Conservation (phyloP, 1,140 invertebrate genomes). For the Drosophila melanogaster region Release_6_plus_ISO1_MT NT_033777.3:18213001-18213500, state of each 20-base stretch:
- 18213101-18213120: slow-evolving; percentile 89
- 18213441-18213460: slow-evolving; percentile 63
- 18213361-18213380: slow-evolving; percentile 89
- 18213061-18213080: slow-evolving; percentile 94
- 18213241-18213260: slow-evolving; percentile 93
- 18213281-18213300: slow-evolving; percentile 95
- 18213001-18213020: slow-evolving; percentile 93
- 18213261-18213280: slow-evolving; percentile 98
- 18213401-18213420: slow-evolving; percentile 85
- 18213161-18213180: slow-evolving; percentile 29
- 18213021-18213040: slow-evolving; percentile 89
- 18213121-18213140: slow-evolving; percentile 90
- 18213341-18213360: slow-evolving; percentile 94
- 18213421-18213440: slow-evolving; percentile 33
- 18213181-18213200: background rate
- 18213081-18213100: slow-evolving; percentile 99
- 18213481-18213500: slow-evolving; percentile 93
- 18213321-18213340: slow-evolving; percentile 91
- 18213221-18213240: slow-evolving; percentile 85
- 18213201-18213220: slow-evolving; percentile 61
- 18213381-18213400: slow-evolving; percentile 94
- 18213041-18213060: slow-evolving; percentile 90
- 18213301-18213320: slow-evolving; percentile 89
- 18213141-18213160: slow-evolving; percentile 87
- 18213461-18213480: slow-evolving; percentile 87